phyloP scores from a whole-genome alignment of 2,797 vertebrate genomes.

The Crocidura indochinensis region DNA sequence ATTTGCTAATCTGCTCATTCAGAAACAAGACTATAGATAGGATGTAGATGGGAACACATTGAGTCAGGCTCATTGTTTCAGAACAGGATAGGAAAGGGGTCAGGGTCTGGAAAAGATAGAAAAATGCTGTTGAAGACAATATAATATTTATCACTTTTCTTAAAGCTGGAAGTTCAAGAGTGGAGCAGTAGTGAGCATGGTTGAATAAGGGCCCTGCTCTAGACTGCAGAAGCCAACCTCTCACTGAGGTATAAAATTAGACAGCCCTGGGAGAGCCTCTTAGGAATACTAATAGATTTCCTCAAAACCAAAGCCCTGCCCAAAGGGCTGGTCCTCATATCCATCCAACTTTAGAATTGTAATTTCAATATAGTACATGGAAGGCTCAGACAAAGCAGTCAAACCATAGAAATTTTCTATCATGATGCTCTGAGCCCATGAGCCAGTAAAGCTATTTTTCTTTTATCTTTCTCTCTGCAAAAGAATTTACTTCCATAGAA shows the following conservation, averaged over 20 bases:
- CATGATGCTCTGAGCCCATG: background rate
- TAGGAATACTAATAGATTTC: background rate
- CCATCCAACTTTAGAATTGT: background rate
- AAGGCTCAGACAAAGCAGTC: background rate
- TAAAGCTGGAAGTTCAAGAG: too few relatives aligned
- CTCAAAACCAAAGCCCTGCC: background rate
- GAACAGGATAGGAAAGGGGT: too few relatives aligned
- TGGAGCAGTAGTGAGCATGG: too few relatives aligned
- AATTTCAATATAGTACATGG: background rate
- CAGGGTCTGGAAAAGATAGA: too few relatives aligned
- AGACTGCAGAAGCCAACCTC: too few relatives aligned
- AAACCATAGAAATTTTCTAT: background rate
- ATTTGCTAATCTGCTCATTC: slow-evolving; percentile 22
- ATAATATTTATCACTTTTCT: too few relatives aligned
- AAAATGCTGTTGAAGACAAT: too few relatives aligned
- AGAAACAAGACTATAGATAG: background rate
- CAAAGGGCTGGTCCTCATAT: background rate
- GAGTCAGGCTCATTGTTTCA: background rate
- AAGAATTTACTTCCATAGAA: background rate
- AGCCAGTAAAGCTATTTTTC: background rate
- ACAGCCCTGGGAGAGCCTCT: background rate
- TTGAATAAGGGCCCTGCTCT: too few relatives aligned
- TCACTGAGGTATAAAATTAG: too few relatives aligned
- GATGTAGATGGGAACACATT: background rate
- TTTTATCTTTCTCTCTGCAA: background rate